Evolutionary conservation across 2,113 vertebrate species (phyloP).

Genomic region (Nanorana parkeri): DNA sequence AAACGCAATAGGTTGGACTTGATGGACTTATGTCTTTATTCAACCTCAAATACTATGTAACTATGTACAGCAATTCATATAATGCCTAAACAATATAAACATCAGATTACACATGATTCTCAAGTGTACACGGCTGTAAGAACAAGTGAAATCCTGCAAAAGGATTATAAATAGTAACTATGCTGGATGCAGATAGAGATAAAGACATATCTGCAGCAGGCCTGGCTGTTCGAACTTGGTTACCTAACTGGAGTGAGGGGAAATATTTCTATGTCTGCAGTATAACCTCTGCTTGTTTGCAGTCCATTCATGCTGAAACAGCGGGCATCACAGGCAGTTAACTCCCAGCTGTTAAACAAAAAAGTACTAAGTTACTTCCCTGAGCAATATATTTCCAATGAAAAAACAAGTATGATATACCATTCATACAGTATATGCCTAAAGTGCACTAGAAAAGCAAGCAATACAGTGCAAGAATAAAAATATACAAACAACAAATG

Average conservation of each 20-base stretch:
- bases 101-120: conserved; percentile 18
- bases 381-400: background rate
- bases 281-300: conserved; percentile 43
- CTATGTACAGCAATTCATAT: too few species aligned
- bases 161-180: conserved; percentile 31
- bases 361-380: background rate
- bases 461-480: too few species aligned
- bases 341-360: conserved; percentile 38
- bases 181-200: conserved; percentile 8
- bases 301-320: conserved; percentile 36
- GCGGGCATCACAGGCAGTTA: conserved; percentile 24
- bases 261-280: background rate
- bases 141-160: conserved; percentile 18
- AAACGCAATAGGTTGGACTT: too few species aligned
- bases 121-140: conserved; percentile 13
- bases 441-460: too few species aligned
- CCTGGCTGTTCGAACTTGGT: background rate
- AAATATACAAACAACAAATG: too few species aligned
- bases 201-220: background rate
- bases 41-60: too few species aligned
- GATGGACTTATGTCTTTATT: too few species aligned
- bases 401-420: background rate
- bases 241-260: background rate
- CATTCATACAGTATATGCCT: too few species aligned
- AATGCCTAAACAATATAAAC: background rate